Base-by-base conservation (phyloP, 2,888 invertebrate genomes). In the Nesidiocoris tenuis region DNA sequence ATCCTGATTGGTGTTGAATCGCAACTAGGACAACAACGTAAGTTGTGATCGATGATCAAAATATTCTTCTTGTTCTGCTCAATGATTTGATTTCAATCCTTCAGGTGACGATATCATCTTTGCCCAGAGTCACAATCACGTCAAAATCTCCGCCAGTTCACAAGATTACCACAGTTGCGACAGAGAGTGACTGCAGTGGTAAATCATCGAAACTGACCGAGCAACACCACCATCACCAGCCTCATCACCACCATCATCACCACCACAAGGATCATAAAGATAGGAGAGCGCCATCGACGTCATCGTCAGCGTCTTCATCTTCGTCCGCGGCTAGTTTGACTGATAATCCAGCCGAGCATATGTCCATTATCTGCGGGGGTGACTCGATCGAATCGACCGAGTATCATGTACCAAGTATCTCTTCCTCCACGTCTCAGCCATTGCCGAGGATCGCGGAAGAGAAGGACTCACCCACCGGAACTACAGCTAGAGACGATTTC, bases 361-460 rank as follows among this genome's bases (percentile, higher is more conserved):
- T 71, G 16, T 17, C 54, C 17, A n/a, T 66, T 9, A 77, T 39
- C 39, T 39, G 39, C 12, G 39, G 39, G 3, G 39, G 3, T 7
- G 39, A 39, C 12, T 39, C 39, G 39, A 39, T 39, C 12, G 39
- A 39, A 7, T 3, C 39, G 12, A 39, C 39, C 39, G 39, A 39
- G 3, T 39, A 39, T 39, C 12, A 3, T 39, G 39, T 39, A 12
- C 12, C 39, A 39, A 39, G 39, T 12, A 39, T 39, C 12, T 39
- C 39, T 1, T 70, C 76, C 17, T 61, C 68, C 1, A 78, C 84
- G 71, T 74, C 82, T 76, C 80, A 88, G 81, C 86, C 90, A 74
- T 84, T 94, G 81, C 94, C 94, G 0, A 85, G 94, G 79, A 94
- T 94, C 77, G 94, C 94, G 0, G 94, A 94, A 84, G 94, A 94